A percentile compares a stretch with the other conserved stretches of the same genome.
Evolutionary conservation across 2,797 vertebrate genomes (phyloP).

Genomic region (Danio kyathit): DNA sequence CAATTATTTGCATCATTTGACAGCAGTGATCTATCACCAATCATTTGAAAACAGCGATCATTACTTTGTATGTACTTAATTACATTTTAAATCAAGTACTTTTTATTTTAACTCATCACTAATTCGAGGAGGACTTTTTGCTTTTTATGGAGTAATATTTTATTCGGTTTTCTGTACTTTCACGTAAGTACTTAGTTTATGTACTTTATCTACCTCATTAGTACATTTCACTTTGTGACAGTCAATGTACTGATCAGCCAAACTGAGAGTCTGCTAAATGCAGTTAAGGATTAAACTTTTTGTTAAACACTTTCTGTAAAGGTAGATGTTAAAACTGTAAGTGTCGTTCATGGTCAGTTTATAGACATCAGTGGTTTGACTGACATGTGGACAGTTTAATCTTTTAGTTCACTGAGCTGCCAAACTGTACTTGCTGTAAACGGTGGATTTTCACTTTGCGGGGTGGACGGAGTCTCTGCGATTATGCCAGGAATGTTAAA

Average conservation of each 20-base stretch:
- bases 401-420: not conserved
- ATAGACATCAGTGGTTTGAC: slow-evolving; percentile 22
- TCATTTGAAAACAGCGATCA: too few relatives aligned
- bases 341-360: slow-evolving; percentile 44
- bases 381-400: slow-evolving; percentile 9
- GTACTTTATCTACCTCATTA: not conserved
- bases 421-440: slow-evolving; percentile 30
- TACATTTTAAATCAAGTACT: too few relatives aligned
- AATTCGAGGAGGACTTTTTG: too few relatives aligned
- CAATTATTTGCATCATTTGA: too few relatives aligned
- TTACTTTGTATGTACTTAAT: too few relatives aligned
- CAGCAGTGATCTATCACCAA: too few relatives aligned
- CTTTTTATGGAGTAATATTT: too few relatives aligned
- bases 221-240: not conserved
- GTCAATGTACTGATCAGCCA: not conserved
- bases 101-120: too few relatives aligned
- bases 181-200: too few relatives aligned
- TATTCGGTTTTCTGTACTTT: too few relatives aligned
- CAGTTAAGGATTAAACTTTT: slow-evolving; percentile 25
- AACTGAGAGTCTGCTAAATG: slow-evolving; percentile 13
- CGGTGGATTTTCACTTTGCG: slow-evolving; percentile 41
- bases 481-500: slow-evolving; percentile 40
- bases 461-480: not conserved
- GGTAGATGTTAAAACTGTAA: slow-evolving; percentile 45
- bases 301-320: slow-evolving; percentile 29